Evolutionary conservation across 23 tunicate species (phyloP), one percentile per base, ranked within the genome.

Genomic region (Halocynthia aurantium): DNA sequence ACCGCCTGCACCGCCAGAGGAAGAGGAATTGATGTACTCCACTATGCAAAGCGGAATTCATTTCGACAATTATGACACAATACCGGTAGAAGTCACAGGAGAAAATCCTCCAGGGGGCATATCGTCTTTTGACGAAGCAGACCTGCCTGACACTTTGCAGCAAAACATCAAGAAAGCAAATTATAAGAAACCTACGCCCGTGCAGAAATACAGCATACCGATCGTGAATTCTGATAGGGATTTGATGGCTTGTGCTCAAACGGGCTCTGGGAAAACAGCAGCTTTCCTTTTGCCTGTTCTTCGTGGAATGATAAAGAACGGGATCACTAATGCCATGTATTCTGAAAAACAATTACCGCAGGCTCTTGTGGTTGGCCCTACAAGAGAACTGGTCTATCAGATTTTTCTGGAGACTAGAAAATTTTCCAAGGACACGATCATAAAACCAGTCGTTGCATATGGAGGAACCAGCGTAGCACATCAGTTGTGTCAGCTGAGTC

Each of bases 191-290:
- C 90, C 90, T 7, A 91, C 97, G 18, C 97, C 97, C 60, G 87
- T 85, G 6, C 97, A 91, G 56, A 91, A 91, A 53, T 86, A 86
- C 80, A 76, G 87, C 55, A 83, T 93, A n/a, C 93, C 93, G 11
- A 87, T 83, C 73, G 62, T 87, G 22, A 71, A 53, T 31, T 57
- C 77, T 22, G 83, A 70, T 6, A 52, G 89, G 52, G 98, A 93
- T 75, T 69, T 93, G 52, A 93, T 93, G 98, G 98, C 98, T 51
- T 93, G 98, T 79, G 98, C 98, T 50, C 98, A 93, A 67, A 93
- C 98, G 1, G 98, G 98, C 7, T 86, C 93, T n/a, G 98, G 98
- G 51, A 93, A 93, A 66, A 93, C 98, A 8, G 98, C 98, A 31
- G 98, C 98, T 7, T 93, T 82, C 61, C 72, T 93, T 67, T 83